These are phyloP conservation scores for Mizuhopecten yessoensis DNA, from an alignment of 1,140 invertebrate species.

Conservation along the genomic window DNA sequence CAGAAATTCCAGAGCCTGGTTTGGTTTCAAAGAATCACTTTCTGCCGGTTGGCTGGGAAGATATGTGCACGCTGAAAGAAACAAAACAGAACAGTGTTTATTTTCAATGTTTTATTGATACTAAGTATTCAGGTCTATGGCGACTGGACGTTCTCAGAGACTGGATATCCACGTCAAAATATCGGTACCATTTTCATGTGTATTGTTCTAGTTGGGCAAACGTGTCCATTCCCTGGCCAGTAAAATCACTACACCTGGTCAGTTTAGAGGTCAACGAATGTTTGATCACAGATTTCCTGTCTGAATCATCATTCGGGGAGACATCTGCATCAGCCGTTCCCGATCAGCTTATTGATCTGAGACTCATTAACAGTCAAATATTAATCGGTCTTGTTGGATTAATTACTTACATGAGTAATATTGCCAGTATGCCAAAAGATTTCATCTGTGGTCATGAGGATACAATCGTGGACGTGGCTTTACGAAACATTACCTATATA, in stretches of 20 bases:
- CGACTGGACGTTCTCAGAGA: slow-evolving; percentile 55
- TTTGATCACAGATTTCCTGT: slow-evolving; percentile 59
- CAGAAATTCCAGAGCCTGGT: background rate
- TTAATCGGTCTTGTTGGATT: slow-evolving; percentile 48
- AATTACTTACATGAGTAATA: slow-evolving; percentile 50
- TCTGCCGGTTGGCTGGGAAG: background rate
- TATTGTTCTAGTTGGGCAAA: slow-evolving; percentile 53
- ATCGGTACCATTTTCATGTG: slow-evolving; percentile 58
- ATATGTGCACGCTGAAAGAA: background rate
- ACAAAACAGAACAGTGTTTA: background rate
- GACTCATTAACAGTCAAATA: slow-evolving; percentile 49
- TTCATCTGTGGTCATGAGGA: slow-evolving; percentile 65
- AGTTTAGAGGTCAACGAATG: slow-evolving; percentile 54
- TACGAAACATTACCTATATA: slow-evolving; percentile 59
- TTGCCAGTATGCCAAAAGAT: slow-evolving; percentile 57
- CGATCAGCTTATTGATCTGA: slow-evolving; percentile 54
- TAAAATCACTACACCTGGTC: slow-evolving; percentile 58
- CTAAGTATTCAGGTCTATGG: slow-evolving; percentile 60
- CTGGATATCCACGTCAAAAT: slow-evolving; percentile 41
- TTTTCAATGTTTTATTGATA: slow-evolving; percentile 48
- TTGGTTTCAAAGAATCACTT: background rate
- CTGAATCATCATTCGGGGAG: slow-evolving; percentile 48
- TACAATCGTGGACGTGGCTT: slow-evolving; percentile 55
- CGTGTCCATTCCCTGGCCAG: slow-evolving; percentile 64
- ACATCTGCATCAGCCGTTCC: slow-evolving; percentile 44